Conservation (phyloP, 2,113 vertebrate species). For the Plestiodon gilberti region DNA sequence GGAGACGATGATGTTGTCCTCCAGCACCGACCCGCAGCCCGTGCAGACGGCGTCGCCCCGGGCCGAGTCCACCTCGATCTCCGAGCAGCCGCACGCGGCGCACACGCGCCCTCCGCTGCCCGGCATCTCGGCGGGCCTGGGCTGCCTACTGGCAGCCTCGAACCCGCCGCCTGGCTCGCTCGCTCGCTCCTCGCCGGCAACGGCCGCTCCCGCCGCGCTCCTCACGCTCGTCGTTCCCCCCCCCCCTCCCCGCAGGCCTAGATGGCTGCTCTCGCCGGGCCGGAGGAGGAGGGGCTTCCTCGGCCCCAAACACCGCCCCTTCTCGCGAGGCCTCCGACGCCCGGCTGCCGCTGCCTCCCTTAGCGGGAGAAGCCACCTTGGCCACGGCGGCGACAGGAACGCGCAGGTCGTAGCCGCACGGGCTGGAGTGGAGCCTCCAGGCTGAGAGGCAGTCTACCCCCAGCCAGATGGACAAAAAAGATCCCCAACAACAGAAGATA, state of each 20-base stretch:
- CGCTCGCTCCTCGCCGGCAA: no score
- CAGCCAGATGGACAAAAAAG: no score
- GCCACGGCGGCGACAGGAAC: no score
- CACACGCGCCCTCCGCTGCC: conserved; percentile 78
- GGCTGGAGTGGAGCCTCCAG: no score
- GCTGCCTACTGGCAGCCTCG: neutral
- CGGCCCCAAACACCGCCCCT: neutral
- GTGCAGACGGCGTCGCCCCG: conserved; percentile 94
- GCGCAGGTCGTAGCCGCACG: no score
- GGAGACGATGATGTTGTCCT: conserved; percentile 98
- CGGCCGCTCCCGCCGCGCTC: neutral
- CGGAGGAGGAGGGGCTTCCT: neutral
- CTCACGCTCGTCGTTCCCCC: neutral
- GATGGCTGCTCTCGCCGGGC: neutral
- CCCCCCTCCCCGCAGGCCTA: neutral
- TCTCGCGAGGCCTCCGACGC: conserved; percentile 41
- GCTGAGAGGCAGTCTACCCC: no score
- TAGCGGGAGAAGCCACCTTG: no score
- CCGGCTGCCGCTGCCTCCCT: neutral
- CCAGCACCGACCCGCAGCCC: conserved; percentile 91
- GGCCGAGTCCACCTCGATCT: conserved; percentile 92
- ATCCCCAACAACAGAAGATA: no score
- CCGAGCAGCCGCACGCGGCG: conserved; percentile 86
- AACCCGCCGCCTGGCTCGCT: neutral
- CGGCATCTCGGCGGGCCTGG: conserved; percentile 75